A percentile compares a stretch with the other conserved stretches of the same genome.
Evolutionary conservation across 2,113 vertebrate species (phyloP).

Genomic region (Rallus limicola): DNA sequence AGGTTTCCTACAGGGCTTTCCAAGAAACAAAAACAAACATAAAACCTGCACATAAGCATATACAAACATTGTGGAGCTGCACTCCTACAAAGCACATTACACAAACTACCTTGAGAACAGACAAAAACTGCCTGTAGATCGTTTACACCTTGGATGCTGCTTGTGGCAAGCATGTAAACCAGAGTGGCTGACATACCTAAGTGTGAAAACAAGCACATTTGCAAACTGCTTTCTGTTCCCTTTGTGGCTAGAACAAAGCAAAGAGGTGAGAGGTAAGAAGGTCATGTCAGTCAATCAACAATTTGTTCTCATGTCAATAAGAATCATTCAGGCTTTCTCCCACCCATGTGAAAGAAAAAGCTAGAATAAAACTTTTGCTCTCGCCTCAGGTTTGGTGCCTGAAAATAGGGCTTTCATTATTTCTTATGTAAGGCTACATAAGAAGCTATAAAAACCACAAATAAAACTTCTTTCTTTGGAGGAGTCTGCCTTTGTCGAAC

Average conservation of each 20-base stretch:
- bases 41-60: background rate
- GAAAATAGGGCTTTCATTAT: background rate
- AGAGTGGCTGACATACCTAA: background rate
- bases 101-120: background rate
- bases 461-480: background rate
- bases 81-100: background rate
- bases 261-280: background rate
- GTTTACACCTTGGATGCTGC: background rate
- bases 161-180: background rate
- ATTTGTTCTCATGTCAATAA: background rate
- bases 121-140: background rate
- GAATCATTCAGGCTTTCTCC: background rate
- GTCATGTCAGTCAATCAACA: background rate
- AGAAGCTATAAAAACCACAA: background rate
- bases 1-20: background rate
- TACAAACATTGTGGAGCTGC: background rate
- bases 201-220: background rate
- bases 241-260: background rate
- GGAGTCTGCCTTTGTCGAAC: conserved; percentile 19
- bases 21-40: background rate
- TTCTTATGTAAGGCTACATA: background rate
- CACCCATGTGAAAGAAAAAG: background rate
- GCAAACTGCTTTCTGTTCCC: background rate
- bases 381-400: background rate
- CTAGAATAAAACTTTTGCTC: background rate